A percentile compares a stretch with the other conserved stretches of the same genome.
Conservation (phyloP, 2,113 vertebrate genomes). For the Heloderma charlesbogerti region DNA sequence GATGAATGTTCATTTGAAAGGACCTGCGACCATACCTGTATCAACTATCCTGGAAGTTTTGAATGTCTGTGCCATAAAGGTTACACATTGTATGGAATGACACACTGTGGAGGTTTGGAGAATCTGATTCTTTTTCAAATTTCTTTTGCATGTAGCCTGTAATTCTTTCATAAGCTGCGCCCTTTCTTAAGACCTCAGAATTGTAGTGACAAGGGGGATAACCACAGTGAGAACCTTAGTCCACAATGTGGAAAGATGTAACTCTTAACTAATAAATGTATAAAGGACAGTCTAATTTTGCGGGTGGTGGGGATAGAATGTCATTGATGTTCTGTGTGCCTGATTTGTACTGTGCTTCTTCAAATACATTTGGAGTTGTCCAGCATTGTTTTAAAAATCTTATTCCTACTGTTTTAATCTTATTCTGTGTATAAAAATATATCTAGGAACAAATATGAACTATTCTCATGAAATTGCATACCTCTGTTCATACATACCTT, state of each 20-base stretch:
- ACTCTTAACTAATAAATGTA: not conserved
- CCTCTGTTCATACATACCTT: not conserved
- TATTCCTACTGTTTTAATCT: not conserved
- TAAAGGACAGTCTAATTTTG: not conserved
- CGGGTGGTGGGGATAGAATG: not conserved
- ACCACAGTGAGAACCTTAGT: not conserved
- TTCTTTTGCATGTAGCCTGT: constrained; percentile 27
- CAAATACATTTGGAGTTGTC: not conserved
- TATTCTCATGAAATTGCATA: not conserved
- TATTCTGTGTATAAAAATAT: not conserved
- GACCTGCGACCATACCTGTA: constrained; percentile 94
- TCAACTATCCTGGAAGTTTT: constrained; percentile 95
- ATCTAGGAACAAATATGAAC: not conserved
- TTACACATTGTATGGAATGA: constrained; percentile 91
- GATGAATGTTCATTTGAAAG: constrained; percentile 97
- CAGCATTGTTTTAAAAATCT: not conserved
- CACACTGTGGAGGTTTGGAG: constrained; percentile 95
- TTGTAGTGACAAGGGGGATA: not conserved
- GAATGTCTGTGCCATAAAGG: constrained; percentile 94
- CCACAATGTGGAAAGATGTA: not conserved
- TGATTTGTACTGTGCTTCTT: not conserved
- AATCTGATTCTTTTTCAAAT: constrained; percentile 28
- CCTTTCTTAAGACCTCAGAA: constrained; percentile 14
- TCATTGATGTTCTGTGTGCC: accelerated
- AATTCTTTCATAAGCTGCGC: not conserved